These are phyloP conservation scores for Clamator glandarius DNA, from an alignment of 2,797 vertebrate genomes.

Conservation along the genomic window DNA sequence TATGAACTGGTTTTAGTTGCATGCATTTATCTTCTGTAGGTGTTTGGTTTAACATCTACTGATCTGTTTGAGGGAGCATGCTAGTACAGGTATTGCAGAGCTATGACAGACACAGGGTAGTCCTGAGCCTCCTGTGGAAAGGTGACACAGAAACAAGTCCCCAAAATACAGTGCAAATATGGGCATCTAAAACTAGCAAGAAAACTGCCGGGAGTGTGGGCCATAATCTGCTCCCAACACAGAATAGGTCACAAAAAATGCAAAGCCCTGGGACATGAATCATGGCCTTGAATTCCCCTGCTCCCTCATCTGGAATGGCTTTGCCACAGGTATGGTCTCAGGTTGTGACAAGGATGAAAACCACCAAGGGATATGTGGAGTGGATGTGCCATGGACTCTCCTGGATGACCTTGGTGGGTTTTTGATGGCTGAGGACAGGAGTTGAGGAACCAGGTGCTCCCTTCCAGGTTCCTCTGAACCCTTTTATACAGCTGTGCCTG, in stretches of 20 bases:
- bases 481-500: neutral
- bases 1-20: neutral
- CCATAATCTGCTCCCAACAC: neutral
- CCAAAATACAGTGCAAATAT: neutral
- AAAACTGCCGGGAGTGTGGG: neutral
- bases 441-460: neutral
- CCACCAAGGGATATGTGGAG: neutral
- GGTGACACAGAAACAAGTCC: neutral
- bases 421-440: neutral
- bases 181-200: neutral
- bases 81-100: neutral
- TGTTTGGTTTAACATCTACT: neutral
- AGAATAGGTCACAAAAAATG: neutral
- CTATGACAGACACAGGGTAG: neutral
- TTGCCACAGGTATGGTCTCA: neutral
- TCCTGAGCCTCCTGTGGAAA: neutral
- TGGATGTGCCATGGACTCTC: neutral
- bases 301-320: neutral
- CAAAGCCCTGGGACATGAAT: slow-evolving; percentile 18
- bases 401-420: neutral
- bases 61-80: neutral
- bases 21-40: neutral
- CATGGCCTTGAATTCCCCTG: neutral
- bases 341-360: neutral
- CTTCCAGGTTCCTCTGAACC: neutral